These are phyloP conservation scores for Cylloceria caligata DNA, from an alignment of 2,888 invertebrate genomes.

Conservation along the genomic window DNA sequence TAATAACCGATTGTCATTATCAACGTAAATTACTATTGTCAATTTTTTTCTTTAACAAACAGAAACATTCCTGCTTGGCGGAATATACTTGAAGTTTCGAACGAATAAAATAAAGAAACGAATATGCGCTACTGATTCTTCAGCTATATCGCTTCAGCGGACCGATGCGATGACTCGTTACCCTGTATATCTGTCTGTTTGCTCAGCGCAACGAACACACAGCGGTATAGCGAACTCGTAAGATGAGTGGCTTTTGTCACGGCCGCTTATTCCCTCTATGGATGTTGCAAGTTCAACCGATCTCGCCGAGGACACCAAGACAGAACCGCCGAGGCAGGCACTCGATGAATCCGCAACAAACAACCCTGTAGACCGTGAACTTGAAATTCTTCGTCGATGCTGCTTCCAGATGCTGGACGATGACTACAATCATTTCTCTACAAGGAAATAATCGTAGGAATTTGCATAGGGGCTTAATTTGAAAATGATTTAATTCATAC, in stretches of 20 bases:
- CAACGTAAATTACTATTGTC: no score
- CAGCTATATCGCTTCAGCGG: neutral
- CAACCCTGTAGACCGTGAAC: constrained; percentile 57
- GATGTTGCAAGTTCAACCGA: constrained; percentile 59
- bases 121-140: constrained; percentile 5
- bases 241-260: constrained; percentile 42
- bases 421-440: neutral
- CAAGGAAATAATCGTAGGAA: neutral
- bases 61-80: no score
- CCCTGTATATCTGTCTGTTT: constrained; percentile 21
- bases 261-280: constrained; percentile 54
- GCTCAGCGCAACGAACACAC: neutral
- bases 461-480: neutral
- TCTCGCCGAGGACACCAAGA: constrained; percentile 31
- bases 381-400: constrained; percentile 51
- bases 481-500: no score
- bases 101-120: no score
- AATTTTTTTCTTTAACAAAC: no score
- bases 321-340: neutral
- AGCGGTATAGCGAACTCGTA: constrained; percentile 7
- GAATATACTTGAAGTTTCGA: no score
- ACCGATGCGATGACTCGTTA: constrained; percentile 19
- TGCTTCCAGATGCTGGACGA: constrained; percentile 14
- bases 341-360: constrained; percentile 50
- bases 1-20: no score